Percentiles rank a stretch among this genome's conserved stretches.
Conservation (phyloP, 2,113 vertebrate species). For the Andinoacara biseriatus region DNA sequence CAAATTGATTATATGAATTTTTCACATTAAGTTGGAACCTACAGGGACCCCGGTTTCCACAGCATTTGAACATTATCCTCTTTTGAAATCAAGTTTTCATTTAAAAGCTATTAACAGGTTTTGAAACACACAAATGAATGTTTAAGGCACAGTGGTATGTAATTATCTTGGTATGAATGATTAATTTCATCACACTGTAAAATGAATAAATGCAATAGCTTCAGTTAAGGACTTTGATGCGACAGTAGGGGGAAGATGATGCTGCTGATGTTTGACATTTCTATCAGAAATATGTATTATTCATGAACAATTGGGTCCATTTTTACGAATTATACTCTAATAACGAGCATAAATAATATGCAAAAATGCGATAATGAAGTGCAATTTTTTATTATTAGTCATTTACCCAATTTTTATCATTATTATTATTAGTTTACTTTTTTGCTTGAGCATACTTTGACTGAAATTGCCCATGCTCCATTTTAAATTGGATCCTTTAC, state of each 20-base stretch:
- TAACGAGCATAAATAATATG: background rate
- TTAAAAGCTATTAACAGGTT: constrained; percentile 63
- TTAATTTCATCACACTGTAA: constrained; percentile 54
- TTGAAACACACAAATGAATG: constrained; percentile 60
- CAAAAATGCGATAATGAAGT: background rate
- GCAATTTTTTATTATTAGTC: background rate
- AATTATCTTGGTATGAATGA: constrained; percentile 66
- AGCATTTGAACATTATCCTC: constrained; percentile 55
- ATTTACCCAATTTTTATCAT: background rate
- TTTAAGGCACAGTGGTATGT: constrained; percentile 46
- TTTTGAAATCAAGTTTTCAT: constrained; percentile 65
- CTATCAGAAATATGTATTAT: constrained; percentile 1
- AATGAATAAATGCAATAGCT: constrained; percentile 44
- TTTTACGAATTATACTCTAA: background rate
- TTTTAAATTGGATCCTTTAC: constrained; percentile 47
- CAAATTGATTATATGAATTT: constrained; percentile 67
- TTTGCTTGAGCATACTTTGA: constrained; percentile 3
- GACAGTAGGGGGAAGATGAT: constrained; percentile 8
- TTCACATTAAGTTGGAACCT: constrained; percentile 64
- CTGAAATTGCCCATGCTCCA: constrained; percentile 19
- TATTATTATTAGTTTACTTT: background rate
- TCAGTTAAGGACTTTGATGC: constrained; percentile 7
- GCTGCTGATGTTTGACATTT: constrained; percentile 1
- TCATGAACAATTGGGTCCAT: background rate
- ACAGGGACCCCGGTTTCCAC: constrained; percentile 61